Conservation (phyloP, 2,113 vertebrate species). For the Asarcornis scutulata region DNA sequence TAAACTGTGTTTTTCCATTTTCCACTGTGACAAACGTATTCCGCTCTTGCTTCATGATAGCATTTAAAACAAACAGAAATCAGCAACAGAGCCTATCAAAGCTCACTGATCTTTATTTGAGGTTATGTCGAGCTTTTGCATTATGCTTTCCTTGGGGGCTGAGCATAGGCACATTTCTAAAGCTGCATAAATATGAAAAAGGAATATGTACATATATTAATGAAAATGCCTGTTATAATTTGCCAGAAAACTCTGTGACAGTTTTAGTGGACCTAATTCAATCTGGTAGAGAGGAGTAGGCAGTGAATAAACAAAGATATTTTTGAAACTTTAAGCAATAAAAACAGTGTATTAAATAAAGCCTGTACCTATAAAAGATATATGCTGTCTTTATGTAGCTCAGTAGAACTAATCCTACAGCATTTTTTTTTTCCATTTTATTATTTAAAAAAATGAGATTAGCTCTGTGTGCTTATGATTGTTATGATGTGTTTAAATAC, state of each 20-base stretch:
- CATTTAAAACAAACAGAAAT: not conserved
- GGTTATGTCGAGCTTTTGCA: not conserved
- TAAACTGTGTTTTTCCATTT: not conserved
- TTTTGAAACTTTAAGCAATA: not conserved
- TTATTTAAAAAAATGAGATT: not conserved
- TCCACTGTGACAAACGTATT: not conserved
- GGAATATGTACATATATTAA: not conserved
- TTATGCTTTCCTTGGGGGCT: not conserved
- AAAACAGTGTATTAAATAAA: not conserved
- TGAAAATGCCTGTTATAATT: not conserved
- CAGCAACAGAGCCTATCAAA: not conserved
- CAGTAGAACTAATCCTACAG: not conserved
- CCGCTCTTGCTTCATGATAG: not conserved
- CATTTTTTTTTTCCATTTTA: not conserved
- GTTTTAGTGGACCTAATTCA: not conserved
- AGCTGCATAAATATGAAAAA: not conserved
- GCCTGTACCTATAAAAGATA: not conserved
- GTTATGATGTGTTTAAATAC: not conserved
- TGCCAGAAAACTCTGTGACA: not conserved
- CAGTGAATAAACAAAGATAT: not conserved
- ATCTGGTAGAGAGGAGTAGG: not conserved
- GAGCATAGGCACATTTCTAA: not conserved
- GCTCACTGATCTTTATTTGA: not conserved
- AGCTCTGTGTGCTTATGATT: not conserved
- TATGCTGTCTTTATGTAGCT: not conserved